These are phyloP conservation scores for Melieria picta DNA, from an alignment of 2,888 invertebrate genomes.

Conservation along the genomic window DNA sequence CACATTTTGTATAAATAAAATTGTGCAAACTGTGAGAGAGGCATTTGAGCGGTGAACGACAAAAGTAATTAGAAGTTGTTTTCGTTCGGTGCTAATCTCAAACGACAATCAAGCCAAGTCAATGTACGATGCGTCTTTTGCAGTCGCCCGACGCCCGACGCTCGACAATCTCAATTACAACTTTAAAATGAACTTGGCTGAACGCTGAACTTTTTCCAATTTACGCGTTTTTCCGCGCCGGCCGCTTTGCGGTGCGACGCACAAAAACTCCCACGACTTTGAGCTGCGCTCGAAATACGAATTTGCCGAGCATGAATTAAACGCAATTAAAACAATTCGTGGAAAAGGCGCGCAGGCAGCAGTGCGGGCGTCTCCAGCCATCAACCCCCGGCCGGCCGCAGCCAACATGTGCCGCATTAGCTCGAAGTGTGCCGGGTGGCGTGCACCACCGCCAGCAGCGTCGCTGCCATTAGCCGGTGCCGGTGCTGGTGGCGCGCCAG, in stretches of 20 bases:
- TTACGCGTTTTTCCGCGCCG: neutral
- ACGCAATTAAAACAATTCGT: neutral
- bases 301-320: neutral
- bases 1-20: too few species aligned
- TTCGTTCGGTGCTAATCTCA: too few species aligned
- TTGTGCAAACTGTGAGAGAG: too few species aligned
- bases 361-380: neutral
- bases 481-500: slow-evolving; percentile 26
- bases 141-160: too few species aligned
- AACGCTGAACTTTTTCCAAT: neutral
- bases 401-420: slow-evolving; percentile 5
- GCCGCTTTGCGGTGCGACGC: neutral
- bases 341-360: too few species aligned
- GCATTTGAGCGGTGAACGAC: too few species aligned
- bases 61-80: too few species aligned
- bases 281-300: neutral
- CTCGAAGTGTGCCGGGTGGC: slow-evolving; percentile 20
- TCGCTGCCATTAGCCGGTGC: neutral
- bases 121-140: too few species aligned
- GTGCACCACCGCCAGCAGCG: slow-evolving; percentile 20
- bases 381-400: neutral
- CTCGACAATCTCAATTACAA: too few species aligned
- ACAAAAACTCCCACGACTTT: neutral
- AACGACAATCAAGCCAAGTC: too few species aligned
- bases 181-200: too few species aligned